phyloP scores from a whole-genome alignment of 2,797 vertebrate species.

The Chiroxiphia lanceolata region DNA sequence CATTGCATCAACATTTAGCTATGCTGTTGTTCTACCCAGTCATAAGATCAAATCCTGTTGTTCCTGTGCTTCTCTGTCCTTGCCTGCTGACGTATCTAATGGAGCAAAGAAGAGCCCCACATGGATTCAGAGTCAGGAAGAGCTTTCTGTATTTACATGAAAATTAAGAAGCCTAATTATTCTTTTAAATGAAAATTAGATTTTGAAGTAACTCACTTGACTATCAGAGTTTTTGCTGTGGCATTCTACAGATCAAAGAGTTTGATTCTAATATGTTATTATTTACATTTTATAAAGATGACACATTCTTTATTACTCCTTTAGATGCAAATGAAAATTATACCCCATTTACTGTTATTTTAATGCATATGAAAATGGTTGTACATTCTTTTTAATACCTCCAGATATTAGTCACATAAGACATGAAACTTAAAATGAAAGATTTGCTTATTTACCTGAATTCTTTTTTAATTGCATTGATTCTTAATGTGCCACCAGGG shows the following conservation, averaged over 20 bases:
- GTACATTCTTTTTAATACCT: background rate
- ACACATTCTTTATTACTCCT: background rate
- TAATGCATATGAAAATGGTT: background rate
- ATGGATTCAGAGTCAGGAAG: background rate
- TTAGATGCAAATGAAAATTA: background rate
- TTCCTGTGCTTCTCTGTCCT: background rate
- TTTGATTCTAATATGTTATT: background rate
- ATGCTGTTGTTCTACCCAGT: background rate
- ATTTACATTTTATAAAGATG: background rate
- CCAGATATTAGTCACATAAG: background rate
- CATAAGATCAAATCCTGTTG: background rate
- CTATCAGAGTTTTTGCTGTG: background rate
- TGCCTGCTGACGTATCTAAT: background rate
- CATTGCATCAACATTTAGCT: background rate
- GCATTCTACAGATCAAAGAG: background rate
- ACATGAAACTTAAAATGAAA: background rate
- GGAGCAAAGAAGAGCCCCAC: background rate
- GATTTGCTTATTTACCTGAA: background rate
- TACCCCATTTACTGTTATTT: background rate
- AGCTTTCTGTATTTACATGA: background rate
- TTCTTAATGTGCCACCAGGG: conserved; percentile 27
- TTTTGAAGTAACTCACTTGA: background rate
- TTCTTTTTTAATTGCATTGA: background rate
- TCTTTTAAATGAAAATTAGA: background rate
- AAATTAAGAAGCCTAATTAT: background rate